A percentile compares a stretch with the other conserved stretches of the same genome.
These are phyloP conservation scores for Cherax destructor DNA, from an alignment of 1,140 invertebrate genomes.

Conservation along the genomic window DNA sequence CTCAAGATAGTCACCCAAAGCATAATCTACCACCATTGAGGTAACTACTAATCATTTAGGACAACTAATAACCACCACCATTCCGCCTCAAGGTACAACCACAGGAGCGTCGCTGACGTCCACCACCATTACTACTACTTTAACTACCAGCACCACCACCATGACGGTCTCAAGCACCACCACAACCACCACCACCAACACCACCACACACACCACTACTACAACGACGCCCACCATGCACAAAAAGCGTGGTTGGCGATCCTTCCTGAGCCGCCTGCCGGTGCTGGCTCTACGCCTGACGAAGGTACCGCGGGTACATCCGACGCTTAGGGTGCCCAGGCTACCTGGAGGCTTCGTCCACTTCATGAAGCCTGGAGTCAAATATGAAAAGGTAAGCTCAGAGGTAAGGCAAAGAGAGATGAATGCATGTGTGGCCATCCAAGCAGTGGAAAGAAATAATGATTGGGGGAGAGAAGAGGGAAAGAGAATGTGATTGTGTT, in stretches of 20 bases:
- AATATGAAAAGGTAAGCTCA: slow-evolving; percentile 62
- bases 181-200: background rate
- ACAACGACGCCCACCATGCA: slow-evolving; percentile 23
- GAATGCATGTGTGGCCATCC: no score
- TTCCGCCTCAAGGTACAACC: background rate
- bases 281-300: slow-evolving; percentile 45
- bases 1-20: no score
- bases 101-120: background rate
- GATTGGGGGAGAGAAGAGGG: no score
- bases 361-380: slow-evolving; percentile 58
- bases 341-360: slow-evolving; percentile 60
- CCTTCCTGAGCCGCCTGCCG: slow-evolving; percentile 32
- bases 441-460: no score
- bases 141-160: background rate
- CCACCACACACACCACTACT: slow-evolving; percentile 22
- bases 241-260: slow-evolving; percentile 56
- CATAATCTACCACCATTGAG: background rate
- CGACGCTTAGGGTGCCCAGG: slow-evolving; percentile 51
- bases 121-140: no score
- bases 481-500: no score
- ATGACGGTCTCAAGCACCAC: background rate
- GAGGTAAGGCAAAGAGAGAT: no score
- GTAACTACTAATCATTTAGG: background rate
- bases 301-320: slow-evolving; percentile 52
- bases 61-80: background rate